Percentiles rank a stretch among this genome's conserved stretches.
These are phyloP conservation scores for Acanthochromis polyacanthus DNA, from an alignment of 2,113 vertebrate species.

Conservation along the genomic window DNA sequence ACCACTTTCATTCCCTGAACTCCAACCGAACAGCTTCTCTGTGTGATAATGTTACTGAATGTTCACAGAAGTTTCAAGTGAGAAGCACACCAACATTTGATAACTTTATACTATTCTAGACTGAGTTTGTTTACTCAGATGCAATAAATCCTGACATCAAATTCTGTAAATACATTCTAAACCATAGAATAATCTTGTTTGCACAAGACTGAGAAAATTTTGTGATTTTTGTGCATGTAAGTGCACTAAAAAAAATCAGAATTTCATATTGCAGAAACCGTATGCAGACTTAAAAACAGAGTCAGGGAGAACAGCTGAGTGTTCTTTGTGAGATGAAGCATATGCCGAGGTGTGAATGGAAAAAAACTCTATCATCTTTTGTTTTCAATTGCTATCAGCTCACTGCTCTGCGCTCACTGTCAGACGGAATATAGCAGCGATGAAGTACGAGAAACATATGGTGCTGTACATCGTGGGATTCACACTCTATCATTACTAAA, in stretches of 20 bases:
- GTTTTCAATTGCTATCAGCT: slow-evolving; percentile 39
- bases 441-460: slow-evolving; percentile 4
- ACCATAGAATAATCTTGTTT: too few relatives aligned
- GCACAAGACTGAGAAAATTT: too few relatives aligned
- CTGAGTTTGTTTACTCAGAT: too few relatives aligned
- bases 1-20: slow-evolving; percentile 12
- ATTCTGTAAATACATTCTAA: too few relatives aligned
- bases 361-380: slow-evolving; percentile 50
- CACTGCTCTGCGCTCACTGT: slow-evolving; percentile 3
- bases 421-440: slow-evolving; percentile 25
- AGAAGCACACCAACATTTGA: too few relatives aligned
- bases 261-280: background rate
- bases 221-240: background rate
- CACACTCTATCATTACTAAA: slow-evolving; percentile 1
- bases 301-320: slow-evolving; percentile 11
- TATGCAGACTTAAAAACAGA: background rate
- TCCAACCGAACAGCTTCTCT: background rate
- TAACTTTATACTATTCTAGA: too few relatives aligned
- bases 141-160: too few relatives aligned
- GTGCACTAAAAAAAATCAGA: background rate
- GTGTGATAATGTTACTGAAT: too few relatives aligned
- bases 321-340: slow-evolving; percentile 37
- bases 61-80: too few relatives aligned
- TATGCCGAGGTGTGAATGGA: slow-evolving; percentile 17
- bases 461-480: background rate